These are phyloP conservation scores for Chinchilla lanigera DNA, from an alignment of 2,113 vertebrate genomes.

Conservation along the genomic window DNA sequence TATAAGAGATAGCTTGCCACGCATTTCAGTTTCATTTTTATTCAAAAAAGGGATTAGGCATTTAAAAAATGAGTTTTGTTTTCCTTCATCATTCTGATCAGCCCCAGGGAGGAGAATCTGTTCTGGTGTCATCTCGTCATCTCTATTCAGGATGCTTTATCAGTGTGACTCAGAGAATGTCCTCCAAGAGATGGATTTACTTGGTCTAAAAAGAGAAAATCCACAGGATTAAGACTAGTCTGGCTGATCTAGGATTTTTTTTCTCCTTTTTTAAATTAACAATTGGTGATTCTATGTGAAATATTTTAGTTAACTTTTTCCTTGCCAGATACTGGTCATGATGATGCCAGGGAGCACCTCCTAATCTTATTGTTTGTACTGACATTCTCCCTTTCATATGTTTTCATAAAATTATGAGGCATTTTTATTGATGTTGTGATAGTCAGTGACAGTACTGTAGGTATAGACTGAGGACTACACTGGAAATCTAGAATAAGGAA, in stretches of 20 bases:
- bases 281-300: not conserved
- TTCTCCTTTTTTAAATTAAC: not conserved
- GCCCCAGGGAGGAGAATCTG: not conserved
- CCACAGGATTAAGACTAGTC: conserved; percentile 62
- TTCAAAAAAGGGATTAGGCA: conserved; percentile 9
- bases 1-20: not conserved
- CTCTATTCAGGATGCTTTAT: conserved; percentile 13
- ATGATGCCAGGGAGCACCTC: not conserved
- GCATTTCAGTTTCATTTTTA: conserved; percentile 30
- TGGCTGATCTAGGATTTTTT: not conserved
- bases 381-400: not conserved
- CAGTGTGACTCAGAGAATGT: conserved; percentile 65
- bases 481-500: not conserved
- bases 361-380: not conserved
- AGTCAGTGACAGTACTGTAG: not conserved
- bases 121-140: conserved; percentile 31
- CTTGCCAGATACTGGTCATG: not conserved
- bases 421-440: not conserved
- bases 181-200: conserved; percentile 64
- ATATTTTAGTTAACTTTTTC: conserved; percentile 1
- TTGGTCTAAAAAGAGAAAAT: conserved; percentile 77
- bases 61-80: conserved; percentile 32
- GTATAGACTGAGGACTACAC: not conserved
- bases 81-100: not conserved
- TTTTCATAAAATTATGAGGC: not conserved